Evolutionary conservation across 2,113 vertebrate species (phyloP).

Genomic region (Rhinopomastus cyanomelas): DNA sequence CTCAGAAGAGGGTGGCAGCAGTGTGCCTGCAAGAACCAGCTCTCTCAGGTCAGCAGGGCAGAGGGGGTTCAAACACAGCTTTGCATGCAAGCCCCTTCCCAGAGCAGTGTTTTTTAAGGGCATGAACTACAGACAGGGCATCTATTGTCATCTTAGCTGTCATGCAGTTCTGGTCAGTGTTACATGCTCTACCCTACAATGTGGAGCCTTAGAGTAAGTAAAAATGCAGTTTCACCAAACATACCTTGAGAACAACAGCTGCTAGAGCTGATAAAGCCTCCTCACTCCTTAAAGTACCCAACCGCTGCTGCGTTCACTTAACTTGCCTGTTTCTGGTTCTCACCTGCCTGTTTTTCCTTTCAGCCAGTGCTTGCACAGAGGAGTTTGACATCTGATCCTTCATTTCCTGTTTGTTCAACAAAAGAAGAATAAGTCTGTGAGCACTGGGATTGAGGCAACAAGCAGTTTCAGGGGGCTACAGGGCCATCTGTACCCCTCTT

Average conservation of each 20-base stretch:
- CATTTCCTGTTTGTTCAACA: conserved; percentile 83
- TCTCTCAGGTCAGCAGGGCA: neutral
- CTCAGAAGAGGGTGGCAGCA: neutral
- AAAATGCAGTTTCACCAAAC: neutral
- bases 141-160: neutral
- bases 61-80: neutral
- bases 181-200: neutral
- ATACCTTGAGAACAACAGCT: neutral
- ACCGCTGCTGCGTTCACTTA: neutral
- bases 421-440: conserved; percentile 12
- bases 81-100: neutral
- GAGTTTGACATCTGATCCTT: conserved; percentile 95
- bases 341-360: conserved; percentile 90
- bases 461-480: neutral
- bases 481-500: neutral
- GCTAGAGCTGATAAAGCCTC: neutral
- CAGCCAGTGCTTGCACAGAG: conserved; percentile 77
- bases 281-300: neutral
- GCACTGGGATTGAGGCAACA: neutral
- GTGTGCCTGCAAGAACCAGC: neutral
- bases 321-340: neutral
- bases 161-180: neutral
- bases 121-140: neutral
- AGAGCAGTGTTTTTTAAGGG: neutral
- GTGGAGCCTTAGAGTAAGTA: neutral